A percentile compares a stretch with the other conserved stretches of the same genome.
Conservation (phyloP, 2,888 invertebrate species). For the Netelia inedita region DNA sequence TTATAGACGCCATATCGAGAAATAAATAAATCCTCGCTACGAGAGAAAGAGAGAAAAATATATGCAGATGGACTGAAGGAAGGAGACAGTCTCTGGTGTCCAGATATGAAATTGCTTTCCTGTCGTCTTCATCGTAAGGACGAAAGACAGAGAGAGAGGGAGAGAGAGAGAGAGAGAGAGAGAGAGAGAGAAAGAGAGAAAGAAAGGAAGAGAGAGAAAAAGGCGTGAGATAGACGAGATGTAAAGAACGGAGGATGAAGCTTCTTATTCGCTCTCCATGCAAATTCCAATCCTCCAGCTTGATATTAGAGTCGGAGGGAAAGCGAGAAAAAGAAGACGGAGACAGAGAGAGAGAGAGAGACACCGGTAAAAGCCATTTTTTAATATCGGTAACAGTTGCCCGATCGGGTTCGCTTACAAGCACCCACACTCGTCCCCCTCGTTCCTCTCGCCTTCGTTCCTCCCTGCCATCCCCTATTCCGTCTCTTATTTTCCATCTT, state of each 20-base stretch:
- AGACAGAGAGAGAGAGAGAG: background rate
- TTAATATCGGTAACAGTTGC: constrained; percentile 82
- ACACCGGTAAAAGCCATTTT: constrained; percentile 74
- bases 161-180: constrained; percentile 44
- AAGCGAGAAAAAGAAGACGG: background rate
- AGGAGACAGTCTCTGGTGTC: background rate
- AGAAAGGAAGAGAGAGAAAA: constrained; percentile 40
- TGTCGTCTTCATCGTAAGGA: constrained; percentile 66
- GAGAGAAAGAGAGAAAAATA: background rate
- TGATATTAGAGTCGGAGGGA: constrained; percentile 76
- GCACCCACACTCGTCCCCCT: constrained; percentile 34
- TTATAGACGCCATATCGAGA: background rate
- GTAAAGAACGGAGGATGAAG: constrained; percentile 50
- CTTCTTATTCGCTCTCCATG: constrained; percentile 77
- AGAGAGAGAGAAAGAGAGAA: constrained; percentile 35
- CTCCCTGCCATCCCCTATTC: constrained; percentile 12
- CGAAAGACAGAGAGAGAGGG: constrained; percentile 29
- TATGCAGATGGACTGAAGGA: constrained; percentile 9
- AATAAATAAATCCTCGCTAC: constrained; percentile 4
- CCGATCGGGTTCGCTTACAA: constrained; percentile 75
- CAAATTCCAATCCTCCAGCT: constrained; percentile 77
- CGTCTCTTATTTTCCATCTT: constrained; percentile 40
- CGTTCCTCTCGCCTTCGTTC: constrained; percentile 19
- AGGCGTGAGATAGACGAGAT: constrained; percentile 36
- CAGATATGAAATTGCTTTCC: constrained; percentile 53